phyloP scores from a whole-genome alignment of 2,113 vertebrate species.

The Pithys albifrons region DNA sequence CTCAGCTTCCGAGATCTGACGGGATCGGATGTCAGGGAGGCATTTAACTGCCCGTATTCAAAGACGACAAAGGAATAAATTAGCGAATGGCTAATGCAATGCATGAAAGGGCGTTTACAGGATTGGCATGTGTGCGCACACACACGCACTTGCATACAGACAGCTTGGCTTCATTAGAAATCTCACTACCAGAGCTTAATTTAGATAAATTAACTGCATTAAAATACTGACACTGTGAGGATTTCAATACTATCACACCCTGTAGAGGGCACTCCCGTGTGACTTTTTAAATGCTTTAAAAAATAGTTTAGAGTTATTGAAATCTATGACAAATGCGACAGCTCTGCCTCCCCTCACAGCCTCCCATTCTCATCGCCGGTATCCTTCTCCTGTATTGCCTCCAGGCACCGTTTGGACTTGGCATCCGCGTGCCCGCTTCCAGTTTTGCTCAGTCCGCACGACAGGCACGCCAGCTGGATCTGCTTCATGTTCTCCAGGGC shows the following conservation, averaged over 20 bases:
- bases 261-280: conserved; percentile 58
- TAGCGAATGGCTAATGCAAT: conserved; percentile 55
- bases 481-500: conserved; percentile 93
- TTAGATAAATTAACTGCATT: conserved; percentile 73
- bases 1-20: no score
- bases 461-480: conserved; percentile 90
- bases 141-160: background rate
- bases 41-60: no score
- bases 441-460: conserved; percentile 83
- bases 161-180: conserved; percentile 48
- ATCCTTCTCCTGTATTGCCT: conserved; percentile 80
- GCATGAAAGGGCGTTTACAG: background rate
- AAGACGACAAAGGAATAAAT: conserved; percentile 67
- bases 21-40: no score
- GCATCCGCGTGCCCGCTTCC: conserved; percentile 33
- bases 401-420: conserved; percentile 77
- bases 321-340: background rate
- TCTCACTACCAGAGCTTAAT: conserved; percentile 57
- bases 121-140: background rate
- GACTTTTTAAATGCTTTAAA: conserved; percentile 58
- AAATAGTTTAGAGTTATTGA: conserved; percentile 56
- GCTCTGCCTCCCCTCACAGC: conserved; percentile 53
- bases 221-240: conserved; percentile 76
- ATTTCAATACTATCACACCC: conserved; percentile 64
- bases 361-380: conserved; percentile 72